Base-by-base conservation (phyloP, 1,140 invertebrate genomes). In the Ephestia elutella region DNA sequence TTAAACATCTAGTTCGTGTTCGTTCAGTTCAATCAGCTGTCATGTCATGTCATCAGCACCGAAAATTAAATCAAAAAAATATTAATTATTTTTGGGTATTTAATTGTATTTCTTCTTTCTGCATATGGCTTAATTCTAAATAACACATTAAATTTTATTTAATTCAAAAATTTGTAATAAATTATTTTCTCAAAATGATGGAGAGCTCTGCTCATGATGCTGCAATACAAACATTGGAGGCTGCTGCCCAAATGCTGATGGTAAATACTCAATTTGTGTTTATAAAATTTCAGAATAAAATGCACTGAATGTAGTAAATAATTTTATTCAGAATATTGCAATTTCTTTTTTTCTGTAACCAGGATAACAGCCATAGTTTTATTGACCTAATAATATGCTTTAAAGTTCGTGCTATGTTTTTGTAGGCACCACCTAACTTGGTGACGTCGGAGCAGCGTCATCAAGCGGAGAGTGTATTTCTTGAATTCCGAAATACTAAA, bases 401-500 rank as follows among this genome's bases (percentile, higher is more conserved):
- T 28, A 3, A 28, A 28, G 5, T 38, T 9, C 2, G 32, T 44
- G 2, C 30, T 54, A 28, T 68, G 51, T 63, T 65, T 68, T 32
- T 32, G 4, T 64, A 97, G 96, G 95, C 95, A 60, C 93, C 96
- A 50, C 95, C 96, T 67, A 93, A 94, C 87, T 53, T 95, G 62
- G 93, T 97, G 17, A 93, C 92, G 38, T 86, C 90, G 71, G 93
- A 96, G 71, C 95, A 97, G 80, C 87, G 96, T 61, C 92, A 92
- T 72, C 91, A 91, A 65, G 96, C 96, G 17, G 95, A 97, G 86
- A 87, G 88, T 67, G 90, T 97, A 17, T 95, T 97, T 74, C 76
- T 96, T 17, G 92, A 93, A 83, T 96, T 97, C 78, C 90, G 94
- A 13, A 96, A 95, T 82, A 93, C 93, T 11, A 94, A 94, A 86